A percentile compares a stretch with the other conserved stretches of the same genome.
phyloP scores from a whole-genome alignment of 2,113 vertebrate species.

The Corvus moneduloides region DNA sequence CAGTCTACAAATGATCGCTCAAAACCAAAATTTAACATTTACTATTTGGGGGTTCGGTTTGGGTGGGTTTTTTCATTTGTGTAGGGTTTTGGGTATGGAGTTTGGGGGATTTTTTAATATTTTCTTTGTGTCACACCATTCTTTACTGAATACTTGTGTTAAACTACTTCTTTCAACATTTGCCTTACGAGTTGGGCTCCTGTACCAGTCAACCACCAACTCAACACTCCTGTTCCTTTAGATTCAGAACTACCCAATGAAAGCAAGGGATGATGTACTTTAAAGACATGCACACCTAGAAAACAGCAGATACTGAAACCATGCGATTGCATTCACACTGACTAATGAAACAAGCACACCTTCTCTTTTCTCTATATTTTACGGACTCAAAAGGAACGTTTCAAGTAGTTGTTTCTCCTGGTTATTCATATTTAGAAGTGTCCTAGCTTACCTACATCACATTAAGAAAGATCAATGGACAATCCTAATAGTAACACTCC shows the following conservation, averaged over 20 bases:
- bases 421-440: background rate
- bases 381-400: background rate
- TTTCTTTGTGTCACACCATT: background rate
- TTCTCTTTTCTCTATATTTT: background rate
- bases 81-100: background rate
- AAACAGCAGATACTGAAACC: background rate
- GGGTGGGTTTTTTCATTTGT: background rate
- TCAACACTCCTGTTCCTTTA: background rate
- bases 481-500: background rate
- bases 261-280: background rate
- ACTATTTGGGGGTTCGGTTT: background rate
- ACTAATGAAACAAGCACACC: background rate
- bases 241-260: background rate
- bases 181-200: background rate
- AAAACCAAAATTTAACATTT: background rate
- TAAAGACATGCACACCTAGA: background rate
- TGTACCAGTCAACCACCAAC: background rate
- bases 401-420: background rate
- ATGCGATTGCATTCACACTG: background rate
- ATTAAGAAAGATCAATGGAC: background rate
- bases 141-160: background rate
- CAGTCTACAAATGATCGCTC: background rate
- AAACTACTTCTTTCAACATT: background rate
- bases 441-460: background rate
- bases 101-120: background rate